Evolutionary conservation across 2,113 vertebrate genomes (phyloP).

Genomic region (Machaerirhynchus nigripectus): DNA sequence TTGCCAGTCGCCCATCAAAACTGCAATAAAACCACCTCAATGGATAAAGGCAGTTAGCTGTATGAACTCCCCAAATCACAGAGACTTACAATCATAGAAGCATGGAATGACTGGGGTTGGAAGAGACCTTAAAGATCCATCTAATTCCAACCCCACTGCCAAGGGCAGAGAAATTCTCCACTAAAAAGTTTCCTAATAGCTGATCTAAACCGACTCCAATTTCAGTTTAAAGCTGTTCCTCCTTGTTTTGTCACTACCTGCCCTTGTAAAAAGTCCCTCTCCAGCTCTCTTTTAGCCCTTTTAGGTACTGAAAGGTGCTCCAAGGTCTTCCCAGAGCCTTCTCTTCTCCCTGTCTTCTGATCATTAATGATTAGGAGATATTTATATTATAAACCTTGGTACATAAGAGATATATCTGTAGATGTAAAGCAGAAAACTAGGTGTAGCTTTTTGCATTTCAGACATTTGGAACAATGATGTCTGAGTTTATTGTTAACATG

Average conservation of each 20-base stretch:
- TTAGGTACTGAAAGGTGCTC: neutral
- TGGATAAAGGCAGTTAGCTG: neutral
- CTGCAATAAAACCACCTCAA: neutral
- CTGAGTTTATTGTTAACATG: neutral
- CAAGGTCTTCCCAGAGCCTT: neutral
- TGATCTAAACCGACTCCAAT: neutral
- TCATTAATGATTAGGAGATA: neutral
- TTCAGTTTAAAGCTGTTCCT: neutral
- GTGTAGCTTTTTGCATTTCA: neutral
- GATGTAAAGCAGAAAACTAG: neutral
- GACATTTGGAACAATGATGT: neutral
- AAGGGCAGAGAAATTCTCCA: neutral
- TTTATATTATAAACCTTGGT: neutral
- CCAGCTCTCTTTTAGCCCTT: neutral
- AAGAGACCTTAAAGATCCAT: neutral
- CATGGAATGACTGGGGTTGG: rapidly evolving
- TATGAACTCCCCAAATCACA: neutral
- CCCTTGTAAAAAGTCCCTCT: neutral
- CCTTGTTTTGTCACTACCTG: neutral
- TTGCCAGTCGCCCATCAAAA: neutral
- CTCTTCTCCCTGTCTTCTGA: neutral
- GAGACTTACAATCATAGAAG: neutral
- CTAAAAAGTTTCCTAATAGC: neutral
- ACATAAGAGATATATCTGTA: neutral
- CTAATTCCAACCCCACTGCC: neutral